These are phyloP conservation scores for Plebejus melissa DNA, from an alignment of 2,888 invertebrate species.

Conservation along the genomic window DNA sequence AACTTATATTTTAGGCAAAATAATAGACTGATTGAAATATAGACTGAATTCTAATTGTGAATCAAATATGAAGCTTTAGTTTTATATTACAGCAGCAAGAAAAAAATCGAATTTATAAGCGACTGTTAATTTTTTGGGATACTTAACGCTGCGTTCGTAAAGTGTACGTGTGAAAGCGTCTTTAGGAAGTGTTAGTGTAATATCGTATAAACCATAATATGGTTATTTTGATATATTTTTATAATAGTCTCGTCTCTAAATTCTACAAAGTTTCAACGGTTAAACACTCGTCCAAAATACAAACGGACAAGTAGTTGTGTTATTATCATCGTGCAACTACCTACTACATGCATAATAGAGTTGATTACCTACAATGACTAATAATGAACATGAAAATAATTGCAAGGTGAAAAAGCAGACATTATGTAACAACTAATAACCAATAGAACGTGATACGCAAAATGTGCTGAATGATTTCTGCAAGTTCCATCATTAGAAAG, in stretches of 20 bases:
- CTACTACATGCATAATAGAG: neutral
- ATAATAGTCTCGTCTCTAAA: too few species aligned
- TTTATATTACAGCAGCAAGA: too few species aligned
- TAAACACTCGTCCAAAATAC: neutral
- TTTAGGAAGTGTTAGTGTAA: neutral
- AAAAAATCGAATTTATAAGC: too few species aligned
- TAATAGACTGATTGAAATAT: too few species aligned
- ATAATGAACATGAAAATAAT: neutral
- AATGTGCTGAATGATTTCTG: neutral
- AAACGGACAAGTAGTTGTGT: neutral
- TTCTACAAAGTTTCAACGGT: too few species aligned
- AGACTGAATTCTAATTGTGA: too few species aligned
- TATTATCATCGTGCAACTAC: neutral
- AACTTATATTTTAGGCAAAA: too few species aligned
- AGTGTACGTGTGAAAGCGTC: neutral
- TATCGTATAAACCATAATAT: neutral
- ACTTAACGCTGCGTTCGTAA: neutral
- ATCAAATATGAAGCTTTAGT: too few species aligned
- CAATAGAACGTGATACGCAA: neutral
- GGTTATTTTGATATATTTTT: too few species aligned
- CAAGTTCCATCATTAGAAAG: constrained; percentile 8
- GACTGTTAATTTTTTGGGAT: neutral
- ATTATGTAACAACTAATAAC: neutral
- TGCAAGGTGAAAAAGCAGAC: neutral
- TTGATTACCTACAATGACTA: neutral